Evolutionary conservation across 2,113 vertebrate species (phyloP).

Genomic region (Notothenia coriiceps): DNA sequence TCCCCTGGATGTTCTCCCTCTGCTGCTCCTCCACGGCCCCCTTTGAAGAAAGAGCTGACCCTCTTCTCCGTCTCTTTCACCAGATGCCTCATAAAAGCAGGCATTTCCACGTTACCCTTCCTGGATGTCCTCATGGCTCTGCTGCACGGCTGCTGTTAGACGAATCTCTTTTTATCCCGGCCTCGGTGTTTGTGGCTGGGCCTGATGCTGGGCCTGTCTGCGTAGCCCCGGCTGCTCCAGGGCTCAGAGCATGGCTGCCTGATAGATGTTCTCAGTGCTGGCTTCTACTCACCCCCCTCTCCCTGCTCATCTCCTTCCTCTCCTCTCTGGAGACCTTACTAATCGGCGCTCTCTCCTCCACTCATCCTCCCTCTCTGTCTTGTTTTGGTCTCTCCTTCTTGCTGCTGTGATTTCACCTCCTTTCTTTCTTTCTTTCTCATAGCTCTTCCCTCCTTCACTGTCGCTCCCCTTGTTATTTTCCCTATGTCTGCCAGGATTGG

Average conservation of each 20-base stretch:
- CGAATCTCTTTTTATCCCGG: slow-evolving; percentile 42
- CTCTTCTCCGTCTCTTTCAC: slow-evolving; percentile 85
- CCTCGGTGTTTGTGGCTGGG: slow-evolving; percentile 40
- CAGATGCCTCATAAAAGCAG: slow-evolving; percentile 84
- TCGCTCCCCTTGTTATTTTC: slow-evolving; percentile 75
- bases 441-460: slow-evolving; percentile 72
- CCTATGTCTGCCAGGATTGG: slow-evolving; percentile 79
- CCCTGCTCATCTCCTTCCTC: slow-evolving; percentile 63
- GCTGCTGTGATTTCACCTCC: slow-evolving; percentile 74
- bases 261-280: slow-evolving; percentile 63
- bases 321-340: slow-evolving; percentile 61
- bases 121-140: slow-evolving; percentile 80
- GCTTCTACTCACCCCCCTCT: slow-evolving; percentile 58
- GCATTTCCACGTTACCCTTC: slow-evolving; percentile 85
- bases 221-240: slow-evolving; percentile 66
- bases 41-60: slow-evolving; percentile 86
- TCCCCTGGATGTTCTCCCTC: slow-evolving; percentile 70
- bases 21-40: slow-evolving; percentile 76
- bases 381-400: slow-evolving; percentile 54
- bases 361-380: slow-evolving; percentile 55
- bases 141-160: slow-evolving; percentile 14
- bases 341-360: slow-evolving; percentile 47
- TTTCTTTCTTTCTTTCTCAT: slow-evolving; percentile 78
- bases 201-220: slow-evolving; percentile 62
- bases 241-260: slow-evolving; percentile 76